These are phyloP conservation scores for Ischnus inquisitorius DNA, from an alignment of 2,888 invertebrate species.

Conservation along the genomic window DNA sequence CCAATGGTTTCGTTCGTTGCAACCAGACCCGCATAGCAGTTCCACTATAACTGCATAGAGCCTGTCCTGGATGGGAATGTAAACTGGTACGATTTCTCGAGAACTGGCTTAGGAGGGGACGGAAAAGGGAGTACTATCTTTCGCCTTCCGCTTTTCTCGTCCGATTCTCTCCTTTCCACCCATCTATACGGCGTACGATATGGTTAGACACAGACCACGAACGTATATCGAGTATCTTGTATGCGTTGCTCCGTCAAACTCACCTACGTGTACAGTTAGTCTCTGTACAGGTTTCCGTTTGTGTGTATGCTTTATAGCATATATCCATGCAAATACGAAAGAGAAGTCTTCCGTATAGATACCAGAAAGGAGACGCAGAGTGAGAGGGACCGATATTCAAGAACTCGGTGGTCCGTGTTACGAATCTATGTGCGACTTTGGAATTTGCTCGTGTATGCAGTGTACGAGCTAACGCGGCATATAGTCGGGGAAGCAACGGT, in stretches of 20 bases:
- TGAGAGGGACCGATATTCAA: constrained; percentile 29
- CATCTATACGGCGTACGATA: constrained; percentile 24
- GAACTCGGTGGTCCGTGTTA: constrained; percentile 23
- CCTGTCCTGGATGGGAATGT: constrained; percentile 59
- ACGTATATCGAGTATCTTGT: constrained; percentile 54
- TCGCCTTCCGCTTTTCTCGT: constrained; percentile 52
- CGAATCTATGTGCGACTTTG: constrained; percentile 55
- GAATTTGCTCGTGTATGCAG: constrained; percentile 36
- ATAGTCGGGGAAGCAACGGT: constrained; percentile 50
- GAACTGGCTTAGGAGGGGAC: constrained; percentile 65
- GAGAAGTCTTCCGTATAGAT: constrained; percentile 32
- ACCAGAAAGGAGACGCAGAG: constrained; percentile 12
- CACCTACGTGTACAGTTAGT: neutral
- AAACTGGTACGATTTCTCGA: constrained; percentile 74
- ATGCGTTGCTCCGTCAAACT: constrained; percentile 39
- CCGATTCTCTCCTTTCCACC: constrained; percentile 41
- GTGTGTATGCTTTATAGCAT: neutral
- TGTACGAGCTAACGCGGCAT: constrained; percentile 48
- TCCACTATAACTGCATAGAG: constrained; percentile 44
- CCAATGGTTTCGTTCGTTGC: constrained; percentile 18
- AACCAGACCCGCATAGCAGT: constrained; percentile 1
- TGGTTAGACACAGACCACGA: constrained; percentile 38
- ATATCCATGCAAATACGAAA: constrained; percentile 49
- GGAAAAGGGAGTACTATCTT: constrained; percentile 42
- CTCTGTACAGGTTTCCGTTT: neutral